Evolutionary conservation across 2,797 vertebrate genomes (phyloP).

Genomic region (Notamacropus eugenii): DNA sequence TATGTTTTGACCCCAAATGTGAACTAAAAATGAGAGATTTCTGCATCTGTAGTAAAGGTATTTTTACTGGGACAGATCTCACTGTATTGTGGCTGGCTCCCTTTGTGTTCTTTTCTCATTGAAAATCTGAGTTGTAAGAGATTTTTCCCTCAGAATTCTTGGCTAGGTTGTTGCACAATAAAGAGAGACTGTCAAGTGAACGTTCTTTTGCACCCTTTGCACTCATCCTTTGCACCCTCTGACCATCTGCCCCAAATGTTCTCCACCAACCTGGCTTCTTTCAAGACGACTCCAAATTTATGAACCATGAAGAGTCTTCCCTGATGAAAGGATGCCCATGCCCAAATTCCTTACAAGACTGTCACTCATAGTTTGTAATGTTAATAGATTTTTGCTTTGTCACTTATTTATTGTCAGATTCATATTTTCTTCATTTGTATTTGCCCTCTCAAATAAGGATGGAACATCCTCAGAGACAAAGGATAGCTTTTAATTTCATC

Average conservation of each 20-base stretch:
- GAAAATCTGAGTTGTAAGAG: conserved; percentile 10
- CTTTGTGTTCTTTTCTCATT: conserved; percentile 20
- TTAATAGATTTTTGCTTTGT: neutral
- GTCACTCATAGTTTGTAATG: neutral
- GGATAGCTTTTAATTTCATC: neutral
- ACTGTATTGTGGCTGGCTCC: conserved; percentile 28
- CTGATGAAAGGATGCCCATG: neutral
- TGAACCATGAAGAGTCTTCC: neutral
- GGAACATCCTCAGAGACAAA: neutral
- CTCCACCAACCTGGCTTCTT: neutral
- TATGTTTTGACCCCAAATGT: conserved; percentile 76
- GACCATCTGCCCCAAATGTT: neutral
- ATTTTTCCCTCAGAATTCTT: conserved; percentile 26
- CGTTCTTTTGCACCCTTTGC: neutral
- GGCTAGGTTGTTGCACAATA: neutral
- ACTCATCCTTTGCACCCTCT: neutral
- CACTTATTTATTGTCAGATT: neutral
- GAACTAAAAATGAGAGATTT: conserved; percentile 72
- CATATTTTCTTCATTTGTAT: neutral
- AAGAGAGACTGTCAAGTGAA: neutral
- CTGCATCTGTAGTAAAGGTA: conserved; percentile 75
- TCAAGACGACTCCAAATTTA: neutral
- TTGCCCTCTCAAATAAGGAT: neutral
- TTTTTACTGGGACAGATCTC: conserved; percentile 57
- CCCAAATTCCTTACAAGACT: neutral